These are phyloP conservation scores for Cataglyphis hispanica DNA, from an alignment of 1,140 invertebrate species.

Conservation along the genomic window DNA sequence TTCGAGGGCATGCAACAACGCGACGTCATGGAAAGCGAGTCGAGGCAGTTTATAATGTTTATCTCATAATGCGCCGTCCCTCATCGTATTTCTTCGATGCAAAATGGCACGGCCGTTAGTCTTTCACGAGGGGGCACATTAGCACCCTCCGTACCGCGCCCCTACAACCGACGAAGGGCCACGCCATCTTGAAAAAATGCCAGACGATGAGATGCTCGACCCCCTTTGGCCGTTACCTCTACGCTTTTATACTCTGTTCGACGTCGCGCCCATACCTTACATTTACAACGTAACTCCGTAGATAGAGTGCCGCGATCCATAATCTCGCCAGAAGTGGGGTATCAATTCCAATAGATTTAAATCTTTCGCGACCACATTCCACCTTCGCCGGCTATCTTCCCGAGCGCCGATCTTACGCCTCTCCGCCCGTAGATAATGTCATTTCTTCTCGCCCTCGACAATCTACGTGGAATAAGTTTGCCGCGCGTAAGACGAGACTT, in stretches of 20 bases:
- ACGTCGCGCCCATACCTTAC: slow-evolving; percentile 58
- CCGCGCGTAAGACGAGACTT: slow-evolving; percentile 33
- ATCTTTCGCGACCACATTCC: slow-evolving; percentile 35
- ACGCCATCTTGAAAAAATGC: slow-evolving; percentile 34
- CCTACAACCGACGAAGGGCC: slow-evolving; percentile 13
- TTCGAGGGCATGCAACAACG: slow-evolving; percentile 1
- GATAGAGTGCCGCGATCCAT: slow-evolving; percentile 43
- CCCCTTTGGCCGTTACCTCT: slow-evolving; percentile 23
- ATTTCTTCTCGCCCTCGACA: slow-evolving; percentile 48
- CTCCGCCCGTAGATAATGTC: slow-evolving; percentile 52
- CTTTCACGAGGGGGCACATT: slow-evolving; percentile 63
- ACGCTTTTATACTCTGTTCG: slow-evolving; percentile 3
- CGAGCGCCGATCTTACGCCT: slow-evolving; percentile 19
- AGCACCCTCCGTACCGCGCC: slow-evolving; percentile 55
- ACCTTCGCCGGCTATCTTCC: background rate
- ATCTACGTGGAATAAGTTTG: slow-evolving; percentile 58
- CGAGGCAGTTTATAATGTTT: slow-evolving; percentile 74
- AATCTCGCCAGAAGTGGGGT: slow-evolving; percentile 42
- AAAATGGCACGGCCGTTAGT: slow-evolving; percentile 70
- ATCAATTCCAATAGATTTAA: slow-evolving; percentile 68
- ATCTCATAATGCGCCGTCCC: slow-evolving; percentile 66
- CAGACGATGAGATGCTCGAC: slow-evolving; percentile 40
- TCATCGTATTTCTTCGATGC: slow-evolving; percentile 66
- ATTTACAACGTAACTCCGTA: slow-evolving; percentile 53
- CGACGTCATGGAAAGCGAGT: slow-evolving; percentile 17